Conservation (phyloP, 2,113 vertebrate species). For the Catharus bicknelli region DNA sequence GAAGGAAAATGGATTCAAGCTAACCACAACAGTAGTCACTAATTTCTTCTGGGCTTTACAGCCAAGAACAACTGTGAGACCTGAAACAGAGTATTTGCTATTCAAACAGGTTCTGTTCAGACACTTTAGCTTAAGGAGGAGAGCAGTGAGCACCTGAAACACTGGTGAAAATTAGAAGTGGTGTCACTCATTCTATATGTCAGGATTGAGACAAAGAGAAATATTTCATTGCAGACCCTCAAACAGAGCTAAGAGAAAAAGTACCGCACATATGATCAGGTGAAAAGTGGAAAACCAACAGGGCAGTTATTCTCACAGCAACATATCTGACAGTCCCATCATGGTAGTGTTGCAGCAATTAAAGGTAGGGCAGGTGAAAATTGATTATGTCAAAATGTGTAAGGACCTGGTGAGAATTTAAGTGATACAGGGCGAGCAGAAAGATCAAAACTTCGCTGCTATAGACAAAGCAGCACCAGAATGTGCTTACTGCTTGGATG, state of each 20-base stretch:
- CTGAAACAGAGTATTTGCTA: neutral
- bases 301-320: neutral
- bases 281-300: neutral
- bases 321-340: neutral
- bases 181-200: neutral
- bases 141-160: neutral
- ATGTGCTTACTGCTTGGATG: neutral
- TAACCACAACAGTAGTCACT: neutral
- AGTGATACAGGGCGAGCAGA: neutral
- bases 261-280: neutral
- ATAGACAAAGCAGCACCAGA: neutral
- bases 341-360: neutral
- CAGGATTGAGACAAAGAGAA: neutral
- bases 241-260: neutral
- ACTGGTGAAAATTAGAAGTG: neutral
- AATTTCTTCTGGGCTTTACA: neutral
- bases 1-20: neutral
- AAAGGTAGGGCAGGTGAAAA: neutral
- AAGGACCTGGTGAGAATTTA: neutral
- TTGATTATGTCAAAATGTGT: neutral
- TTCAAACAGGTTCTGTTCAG: neutral
- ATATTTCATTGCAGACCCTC: neutral
- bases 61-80: neutral
- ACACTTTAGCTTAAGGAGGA: neutral
- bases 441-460: neutral